Percentiles rank a stretch among this genome's conserved stretches.
Conservation (phyloP, 2,888 invertebrate genomes). For the Hirtodrosophila confusa region DNA sequence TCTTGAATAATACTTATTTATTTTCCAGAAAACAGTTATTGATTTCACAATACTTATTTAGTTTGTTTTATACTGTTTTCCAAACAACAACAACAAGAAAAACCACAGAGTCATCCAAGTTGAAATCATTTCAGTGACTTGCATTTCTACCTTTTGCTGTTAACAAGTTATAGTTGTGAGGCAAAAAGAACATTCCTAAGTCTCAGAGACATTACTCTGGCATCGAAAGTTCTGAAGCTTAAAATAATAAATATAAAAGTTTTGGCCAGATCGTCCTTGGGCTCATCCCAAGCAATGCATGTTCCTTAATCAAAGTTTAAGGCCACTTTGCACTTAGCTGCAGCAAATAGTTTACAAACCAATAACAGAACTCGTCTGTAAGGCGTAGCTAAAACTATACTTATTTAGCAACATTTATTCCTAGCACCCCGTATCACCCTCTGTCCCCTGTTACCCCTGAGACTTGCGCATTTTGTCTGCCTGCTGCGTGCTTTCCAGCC, state of each 20-base stretch:
- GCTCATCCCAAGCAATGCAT: not conserved
- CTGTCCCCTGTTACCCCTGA: too few relatives aligned
- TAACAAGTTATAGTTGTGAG: not conserved
- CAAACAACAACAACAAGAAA: too few relatives aligned
- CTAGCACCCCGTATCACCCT: too few relatives aligned
- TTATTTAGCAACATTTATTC: constrained; percentile 31
- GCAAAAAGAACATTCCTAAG: not conserved
- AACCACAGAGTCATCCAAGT: too few relatives aligned
- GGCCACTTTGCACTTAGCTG: constrained; percentile 32
- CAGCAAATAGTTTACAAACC: constrained; percentile 49
- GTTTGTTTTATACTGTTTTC: too few relatives aligned
- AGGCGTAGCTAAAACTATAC: constrained; percentile 33
- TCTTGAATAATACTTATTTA: too few relatives aligned
- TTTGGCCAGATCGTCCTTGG: constrained; percentile 4
- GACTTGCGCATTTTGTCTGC: constrained; percentile 10
- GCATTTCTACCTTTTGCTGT: not conserved
- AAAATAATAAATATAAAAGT: constrained; percentile 17
- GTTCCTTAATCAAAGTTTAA: constrained; percentile 30
- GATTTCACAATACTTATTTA: too few relatives aligned
- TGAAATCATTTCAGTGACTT: too few relatives aligned
- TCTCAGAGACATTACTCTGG: constrained; percentile 1
- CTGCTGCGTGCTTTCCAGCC: constrained; percentile 49
- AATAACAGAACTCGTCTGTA: constrained; percentile 43
- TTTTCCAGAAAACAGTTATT: too few relatives aligned
- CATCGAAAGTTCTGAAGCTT: not conserved